phyloP scores from a whole-genome alignment of 2,888 invertebrate genomes.

The Cerastis leucographa region DNA sequence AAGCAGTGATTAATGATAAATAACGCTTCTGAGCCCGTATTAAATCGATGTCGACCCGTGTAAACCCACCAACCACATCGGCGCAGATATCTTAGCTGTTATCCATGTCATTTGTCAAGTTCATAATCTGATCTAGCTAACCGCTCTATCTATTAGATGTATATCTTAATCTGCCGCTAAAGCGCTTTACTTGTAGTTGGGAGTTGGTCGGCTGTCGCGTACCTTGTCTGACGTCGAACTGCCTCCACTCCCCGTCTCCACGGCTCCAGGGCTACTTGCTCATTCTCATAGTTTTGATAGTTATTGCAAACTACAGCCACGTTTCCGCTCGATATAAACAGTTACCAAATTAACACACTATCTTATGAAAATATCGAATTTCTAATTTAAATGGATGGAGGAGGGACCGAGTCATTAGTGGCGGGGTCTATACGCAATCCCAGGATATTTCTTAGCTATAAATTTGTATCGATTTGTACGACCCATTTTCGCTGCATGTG shows the following conservation, averaged over 20 bases:
- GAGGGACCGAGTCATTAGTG: constrained; percentile 64
- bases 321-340: constrained; percentile 61
- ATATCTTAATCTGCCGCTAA: constrained; percentile 63
- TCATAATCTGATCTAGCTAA: constrained; percentile 54
- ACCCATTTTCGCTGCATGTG: constrained; percentile 54
- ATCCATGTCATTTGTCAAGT: constrained; percentile 58
- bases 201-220: constrained; percentile 60
- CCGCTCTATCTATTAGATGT: constrained; percentile 57
- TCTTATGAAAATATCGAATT: constrained; percentile 69
- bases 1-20: constrained; percentile 40
- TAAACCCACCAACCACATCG: constrained; percentile 28
- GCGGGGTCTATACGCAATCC: constrained; percentile 52
- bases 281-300: constrained; percentile 71
- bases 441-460: constrained; percentile 59
- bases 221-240: constrained; percentile 69
- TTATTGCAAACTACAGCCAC: constrained; percentile 68
- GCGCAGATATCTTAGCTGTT: constrained; percentile 46
- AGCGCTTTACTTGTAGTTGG: constrained; percentile 66
- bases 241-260: constrained; percentile 65
- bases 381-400: constrained; percentile 66
- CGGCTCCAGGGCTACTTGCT: constrained; percentile 69
- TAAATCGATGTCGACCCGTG: constrained; percentile 35
- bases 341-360: constrained; percentile 68
- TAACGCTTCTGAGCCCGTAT: constrained; percentile 16
- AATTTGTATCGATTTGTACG: constrained; percentile 57